These are phyloP conservation scores for Meloidogyne floridensis DNA, from an alignment of 1,140 invertebrate species.

Conservation along the genomic window DNA sequence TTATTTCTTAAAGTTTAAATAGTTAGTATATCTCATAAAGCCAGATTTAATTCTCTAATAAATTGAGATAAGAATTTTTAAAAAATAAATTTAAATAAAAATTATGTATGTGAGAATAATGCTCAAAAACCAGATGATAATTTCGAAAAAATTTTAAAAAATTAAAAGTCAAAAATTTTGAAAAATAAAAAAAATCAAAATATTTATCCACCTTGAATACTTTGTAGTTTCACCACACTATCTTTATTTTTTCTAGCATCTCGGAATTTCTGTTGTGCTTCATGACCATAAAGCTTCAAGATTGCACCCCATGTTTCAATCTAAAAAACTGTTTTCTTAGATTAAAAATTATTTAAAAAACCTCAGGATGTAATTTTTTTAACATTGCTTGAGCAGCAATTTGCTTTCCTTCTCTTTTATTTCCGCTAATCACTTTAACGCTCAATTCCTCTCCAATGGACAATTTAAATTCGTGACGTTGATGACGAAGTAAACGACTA, in stretches of 20 bases:
- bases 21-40: too few species aligned
- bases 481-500: conserved; percentile 83
- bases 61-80: too few species aligned
- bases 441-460: conserved; percentile 76
- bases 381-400: conserved; percentile 90
- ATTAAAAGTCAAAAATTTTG: conserved; percentile 4
- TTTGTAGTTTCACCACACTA: conserved; percentile 35
- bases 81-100: too few species aligned
- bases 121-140: too few species aligned
- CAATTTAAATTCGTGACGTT: conserved; percentile 92
- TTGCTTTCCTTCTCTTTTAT: conserved; percentile 96
- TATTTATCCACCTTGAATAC: conserved; percentile 65
- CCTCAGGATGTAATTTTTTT: conserved; percentile 79
- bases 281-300: conserved; percentile 85
- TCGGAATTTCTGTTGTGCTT: conserved; percentile 86
- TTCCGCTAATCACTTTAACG: conserved; percentile 76
- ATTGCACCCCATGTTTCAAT: conserved; percentile 92
- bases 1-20: too few species aligned
- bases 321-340: conserved; percentile 65
- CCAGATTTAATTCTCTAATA: too few species aligned
- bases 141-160: not conserved
- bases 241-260: conserved; percentile 77
- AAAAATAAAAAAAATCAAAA: not conserved
- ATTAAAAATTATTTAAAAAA: conserved; percentile 32
- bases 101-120: too few species aligned